Base-by-base conservation (phyloP, 2,797 vertebrate species). In the Champsocephalus gunnari region DNA sequence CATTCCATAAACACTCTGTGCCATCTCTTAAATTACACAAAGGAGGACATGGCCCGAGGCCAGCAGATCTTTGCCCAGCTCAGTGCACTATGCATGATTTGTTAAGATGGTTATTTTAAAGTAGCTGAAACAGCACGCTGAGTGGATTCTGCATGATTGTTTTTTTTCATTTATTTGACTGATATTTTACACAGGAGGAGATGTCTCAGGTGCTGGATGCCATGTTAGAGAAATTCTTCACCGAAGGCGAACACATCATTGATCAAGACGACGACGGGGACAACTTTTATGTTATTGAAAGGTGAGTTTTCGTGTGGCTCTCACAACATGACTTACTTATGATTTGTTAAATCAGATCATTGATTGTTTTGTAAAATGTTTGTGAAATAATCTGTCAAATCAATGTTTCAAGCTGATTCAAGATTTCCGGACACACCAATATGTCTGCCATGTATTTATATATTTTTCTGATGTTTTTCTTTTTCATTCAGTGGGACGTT, bases 281-380 rank as follows among this genome's bases (percentile, higher is more conserved):
- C 94, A 99, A 99, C 94, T 99, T 99, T 89, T 99, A 99, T 32
- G 98, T 99, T 59, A 97, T 99, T 74, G 97, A 99, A 80, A 98
- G 96, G 98, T 98, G 88, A 91, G 34, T 2, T 13, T 34, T 69
- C 17, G 17, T 41, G 11, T 67, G 4, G 14, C 9, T 56, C 32
- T 44, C 9, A 43, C 34, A 14, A 19, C 19, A 63, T 51, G 9
- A 13, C 6, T 19, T 4, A 9, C 1, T 28, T 12, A 16, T 34
- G 5, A 63, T 51, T 9, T 62, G 34, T 21, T 0, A 38, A 38
- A 66, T 56, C 56, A 44, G 9, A 41, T 66, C 9, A 54, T 17
- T 50, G 12, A 38, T 50, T 57, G 2, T 43, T 34, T 50, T 28
- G 43, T 32, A 16, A 55, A 17, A 3, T 32, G 0, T 34, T 17